A percentile compares a stretch with the other conserved stretches of the same genome.
Conservation (phyloP, 2,113 vertebrate genomes). For the Takifugu flavidus region DNA sequence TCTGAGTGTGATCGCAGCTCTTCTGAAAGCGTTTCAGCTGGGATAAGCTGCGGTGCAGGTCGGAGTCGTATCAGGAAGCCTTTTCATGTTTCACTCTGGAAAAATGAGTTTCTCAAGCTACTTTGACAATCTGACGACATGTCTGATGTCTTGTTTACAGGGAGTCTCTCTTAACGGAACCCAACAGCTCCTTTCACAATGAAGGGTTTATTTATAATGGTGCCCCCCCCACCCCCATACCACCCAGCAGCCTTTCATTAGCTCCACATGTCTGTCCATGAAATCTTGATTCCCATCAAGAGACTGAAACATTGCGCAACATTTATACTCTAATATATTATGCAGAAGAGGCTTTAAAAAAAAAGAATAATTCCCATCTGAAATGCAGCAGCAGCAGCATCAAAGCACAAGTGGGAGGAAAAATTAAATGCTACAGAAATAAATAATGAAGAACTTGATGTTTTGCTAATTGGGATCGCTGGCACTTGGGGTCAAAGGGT, state of each 20-base stretch:
- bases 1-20: slow-evolving; percentile 10
- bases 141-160: neutral
- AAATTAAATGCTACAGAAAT: slow-evolving; percentile 66
- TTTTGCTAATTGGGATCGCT: slow-evolving; percentile 67
- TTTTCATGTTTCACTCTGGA: slow-evolving; percentile 49
- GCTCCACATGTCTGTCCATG: slow-evolving; percentile 29
- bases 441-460: slow-evolving; percentile 66
- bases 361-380: slow-evolving; percentile 62
- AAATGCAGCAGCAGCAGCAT: slow-evolving; percentile 62
- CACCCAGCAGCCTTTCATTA: neutral
- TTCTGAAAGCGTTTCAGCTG: slow-evolving; percentile 23
- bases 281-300: slow-evolving; percentile 46
- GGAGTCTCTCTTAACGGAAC: no score
- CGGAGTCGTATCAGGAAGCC: slow-evolving; percentile 5
- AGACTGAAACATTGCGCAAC: slow-evolving; percentile 48
- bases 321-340: slow-evolving; percentile 62
- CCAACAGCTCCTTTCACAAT: neutral
- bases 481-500: slow-evolving; percentile 56
- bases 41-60: slow-evolving; percentile 26
- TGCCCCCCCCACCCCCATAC: no score
- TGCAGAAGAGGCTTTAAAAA: slow-evolving; percentile 61
- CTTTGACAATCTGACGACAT: neutral
- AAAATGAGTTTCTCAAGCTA: neutral
- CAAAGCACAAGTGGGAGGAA: slow-evolving; percentile 62
- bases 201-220: no score